Base-by-base conservation (phyloP, 2,113 vertebrate species). In the Origma solitaria region DNA sequence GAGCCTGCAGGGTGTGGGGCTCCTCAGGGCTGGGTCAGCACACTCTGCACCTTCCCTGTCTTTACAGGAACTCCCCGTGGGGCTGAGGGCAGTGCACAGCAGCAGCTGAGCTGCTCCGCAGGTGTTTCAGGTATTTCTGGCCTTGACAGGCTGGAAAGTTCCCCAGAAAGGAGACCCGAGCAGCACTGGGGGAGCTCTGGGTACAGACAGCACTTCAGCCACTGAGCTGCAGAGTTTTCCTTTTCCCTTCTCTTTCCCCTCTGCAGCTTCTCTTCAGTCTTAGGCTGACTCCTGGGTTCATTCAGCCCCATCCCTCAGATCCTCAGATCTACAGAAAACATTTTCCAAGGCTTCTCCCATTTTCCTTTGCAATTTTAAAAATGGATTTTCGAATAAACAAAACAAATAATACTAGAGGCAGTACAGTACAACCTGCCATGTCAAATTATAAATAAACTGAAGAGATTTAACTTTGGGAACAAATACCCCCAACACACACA, bases 111-210 rank as follows among this genome's bases (percentile, higher is more conserved):
- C 65, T 58, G n/a, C 17, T 76, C 35, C 68, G 31, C 18, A 20
- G n/a, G n/a, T 64, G 15, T 62, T 86, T 81, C 30, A 57, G 68
- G 27, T 62, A 33, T n/a, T 54, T 37, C 7, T 35, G 73, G 11
- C 30, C 24, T 69, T 66, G 57, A 37, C 25, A 78, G 16, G 5
- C 3, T 23, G 44, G 62, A 86, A 81, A 92, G 3, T 7, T 77
- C 27, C 44, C 15, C 40, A 3, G 1, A 0, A 11, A n/a, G 6
- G 16, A 66, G 15, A 20, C 51, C 8, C 2, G 1, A 64, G 28
- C 42, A 73, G 38, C 47, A 66, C 1, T 0, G 0, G 19, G 5
- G 19, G 9, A 71, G 2, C n/a, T 72, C 15, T 42, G n/a, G 6
- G 8, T 81, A n/a, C 0, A 2, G 38, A 64, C 14, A 71, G 62